Evolutionary conservation across 1,140 invertebrate genomes (phyloP).

Genomic region (Neodiprion pinetum): DNA sequence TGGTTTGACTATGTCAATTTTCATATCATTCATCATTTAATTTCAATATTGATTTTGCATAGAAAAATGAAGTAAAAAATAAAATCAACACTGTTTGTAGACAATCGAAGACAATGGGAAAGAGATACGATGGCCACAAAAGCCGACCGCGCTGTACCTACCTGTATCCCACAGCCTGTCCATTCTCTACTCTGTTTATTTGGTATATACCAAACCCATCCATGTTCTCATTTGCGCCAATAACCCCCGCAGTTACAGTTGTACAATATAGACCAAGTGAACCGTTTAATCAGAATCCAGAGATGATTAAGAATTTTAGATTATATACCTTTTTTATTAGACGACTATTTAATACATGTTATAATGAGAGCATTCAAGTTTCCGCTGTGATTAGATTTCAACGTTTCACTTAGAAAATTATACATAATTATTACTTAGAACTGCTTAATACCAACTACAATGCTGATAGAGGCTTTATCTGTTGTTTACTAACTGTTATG

Average conservation of each 20-base stretch:
- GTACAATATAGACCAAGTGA: background rate
- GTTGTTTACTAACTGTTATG: slow-evolving; percentile 33
- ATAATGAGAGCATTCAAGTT: too few species aligned
- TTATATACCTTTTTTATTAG: too few species aligned
- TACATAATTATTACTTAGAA: background rate
- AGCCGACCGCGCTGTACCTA: slow-evolving; percentile 45
- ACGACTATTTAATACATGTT: too few species aligned
- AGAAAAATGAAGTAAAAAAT: slow-evolving; percentile 20
- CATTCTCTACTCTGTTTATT: slow-evolving; percentile 46
- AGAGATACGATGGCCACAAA: slow-evolving; percentile 43
- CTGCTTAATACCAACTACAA: background rate
- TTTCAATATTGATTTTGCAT: background rate
- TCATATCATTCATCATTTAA: too few species aligned
- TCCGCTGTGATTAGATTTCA: too few species aligned
- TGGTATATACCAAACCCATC: slow-evolving; percentile 32
- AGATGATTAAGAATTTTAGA: too few species aligned
- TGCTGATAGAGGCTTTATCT: slow-evolving; percentile 31
- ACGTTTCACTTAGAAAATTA: too few species aligned
- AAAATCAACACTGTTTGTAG: slow-evolving; percentile 41
- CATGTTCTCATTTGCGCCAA: slow-evolving; percentile 13
- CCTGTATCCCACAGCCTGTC: slow-evolving; percentile 48
- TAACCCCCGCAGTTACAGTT: background rate
- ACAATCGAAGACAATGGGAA: slow-evolving; percentile 44
- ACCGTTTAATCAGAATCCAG: too few species aligned
- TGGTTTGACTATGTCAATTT: too few species aligned